Evolutionary conservation across 2,797 vertebrate genomes (phyloP).

Genomic region (Paratrypauchen microcephalus): DNA sequence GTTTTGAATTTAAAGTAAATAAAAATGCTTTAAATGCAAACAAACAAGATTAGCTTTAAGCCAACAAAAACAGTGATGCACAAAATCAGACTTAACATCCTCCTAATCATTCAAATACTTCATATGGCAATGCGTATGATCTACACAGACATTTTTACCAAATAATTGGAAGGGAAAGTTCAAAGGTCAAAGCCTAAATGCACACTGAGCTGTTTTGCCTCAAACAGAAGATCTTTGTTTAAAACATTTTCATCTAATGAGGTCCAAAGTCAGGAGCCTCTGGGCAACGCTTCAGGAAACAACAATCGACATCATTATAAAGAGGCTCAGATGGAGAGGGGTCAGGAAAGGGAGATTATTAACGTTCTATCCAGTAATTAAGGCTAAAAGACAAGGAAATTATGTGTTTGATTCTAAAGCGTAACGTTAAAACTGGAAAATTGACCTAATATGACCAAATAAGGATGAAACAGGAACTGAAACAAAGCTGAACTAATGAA

Average conservation of each 20-base stretch:
- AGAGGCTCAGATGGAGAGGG: neutral
- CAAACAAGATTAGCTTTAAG: too few species aligned
- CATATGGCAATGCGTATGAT: neutral
- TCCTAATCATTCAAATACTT: neutral
- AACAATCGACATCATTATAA: neutral
- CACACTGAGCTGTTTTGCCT: neutral
- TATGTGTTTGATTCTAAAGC: neutral
- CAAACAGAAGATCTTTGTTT: neutral
- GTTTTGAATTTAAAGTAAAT: too few species aligned
- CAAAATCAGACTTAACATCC: too few species aligned
- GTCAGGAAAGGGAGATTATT: neutral
- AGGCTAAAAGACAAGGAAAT: too few species aligned
- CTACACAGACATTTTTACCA: neutral
- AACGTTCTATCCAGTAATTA: too few species aligned
- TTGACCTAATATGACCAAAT: too few species aligned
- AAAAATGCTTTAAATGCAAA: too few species aligned
- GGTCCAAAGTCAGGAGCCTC: conserved; percentile 6
- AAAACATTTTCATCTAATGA: neutral
- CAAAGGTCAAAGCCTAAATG: neutral
- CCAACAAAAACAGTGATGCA: too few species aligned
- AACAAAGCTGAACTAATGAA: too few species aligned
- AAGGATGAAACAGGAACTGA: too few species aligned
- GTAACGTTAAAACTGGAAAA: neutral
- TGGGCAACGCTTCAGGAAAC: conserved; percentile 1
- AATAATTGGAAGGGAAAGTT: neutral